A percentile compares a stretch with the other conserved stretches of the same genome.
These are phyloP conservation scores for Isotomurus palustris DNA, from an alignment of 2,888 invertebrate genomes.

Conservation along the genomic window DNA sequence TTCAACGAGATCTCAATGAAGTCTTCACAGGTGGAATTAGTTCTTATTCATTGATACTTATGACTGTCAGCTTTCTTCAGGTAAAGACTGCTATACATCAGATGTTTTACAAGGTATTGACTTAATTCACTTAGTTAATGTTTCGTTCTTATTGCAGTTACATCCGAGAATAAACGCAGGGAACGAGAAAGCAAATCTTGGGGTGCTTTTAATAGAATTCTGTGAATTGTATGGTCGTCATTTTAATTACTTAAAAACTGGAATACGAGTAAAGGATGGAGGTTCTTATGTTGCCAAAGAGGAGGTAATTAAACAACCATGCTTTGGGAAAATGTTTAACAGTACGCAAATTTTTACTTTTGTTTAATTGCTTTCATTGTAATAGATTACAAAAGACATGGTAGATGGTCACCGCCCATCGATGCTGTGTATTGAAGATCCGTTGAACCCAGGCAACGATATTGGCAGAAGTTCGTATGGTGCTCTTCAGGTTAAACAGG, in stretches of 20 bases:
- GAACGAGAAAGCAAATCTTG: conserved; percentile 67
- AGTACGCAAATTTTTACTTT: neutral
- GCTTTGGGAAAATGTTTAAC: conserved; percentile 5
- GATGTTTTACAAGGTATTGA: neutral
- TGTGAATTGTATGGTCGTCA: conserved; percentile 94
- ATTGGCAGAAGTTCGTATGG: conserved; percentile 93
- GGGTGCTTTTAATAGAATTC: conserved; percentile 91
- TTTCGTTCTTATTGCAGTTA: conserved; percentile 56
- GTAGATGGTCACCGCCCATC: conserved; percentile 78
- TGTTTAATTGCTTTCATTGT: neutral
- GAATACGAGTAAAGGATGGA: conserved; percentile 87
- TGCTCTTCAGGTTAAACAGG: conserved; percentile 81
- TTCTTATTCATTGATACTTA: conserved; percentile 95
- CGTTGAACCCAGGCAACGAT: conserved; percentile 91
- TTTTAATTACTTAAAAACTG: conserved; percentile 92
- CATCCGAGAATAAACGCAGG: conserved; percentile 77
- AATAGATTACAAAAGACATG: conserved; percentile 80
- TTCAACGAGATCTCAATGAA: conserved; percentile 97
- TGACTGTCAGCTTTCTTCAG: conserved; percentile 95
- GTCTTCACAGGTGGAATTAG: conserved; percentile 99
- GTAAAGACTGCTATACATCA: conserved; percentile 50
- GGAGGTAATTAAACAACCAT: conserved; percentile 55
- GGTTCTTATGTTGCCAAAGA: conserved; percentile 95
- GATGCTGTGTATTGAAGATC: conserved; percentile 95
- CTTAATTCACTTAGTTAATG: neutral